Percentiles rank a stretch among this genome's conserved stretches.
Conservation (phyloP, 2,888 invertebrate species). For the Heliconius erato region DNA sequence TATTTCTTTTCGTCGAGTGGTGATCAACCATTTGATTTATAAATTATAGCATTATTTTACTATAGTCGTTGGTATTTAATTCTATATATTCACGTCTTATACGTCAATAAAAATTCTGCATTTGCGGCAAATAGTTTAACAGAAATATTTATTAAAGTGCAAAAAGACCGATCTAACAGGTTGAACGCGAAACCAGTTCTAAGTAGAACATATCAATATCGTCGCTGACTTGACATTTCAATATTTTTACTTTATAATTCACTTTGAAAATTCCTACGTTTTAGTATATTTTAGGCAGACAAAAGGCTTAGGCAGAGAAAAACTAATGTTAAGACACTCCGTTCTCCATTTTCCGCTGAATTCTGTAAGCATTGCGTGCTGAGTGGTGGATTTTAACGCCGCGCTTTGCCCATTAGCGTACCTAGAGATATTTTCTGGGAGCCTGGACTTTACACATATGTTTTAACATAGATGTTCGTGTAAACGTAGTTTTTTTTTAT, state of each 20-base stretch:
- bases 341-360: too few relatives aligned
- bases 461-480: too few relatives aligned
- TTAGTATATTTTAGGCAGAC: too few relatives aligned
- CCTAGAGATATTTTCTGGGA: too few relatives aligned
- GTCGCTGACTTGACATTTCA: constrained; percentile 33
- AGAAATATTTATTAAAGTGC: constrained; percentile 22
- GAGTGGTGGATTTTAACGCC: too few relatives aligned
- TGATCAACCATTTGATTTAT: too few relatives aligned
- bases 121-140: neutral
- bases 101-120: neutral
- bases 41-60: too few relatives aligned
- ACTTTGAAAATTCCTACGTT: neutral
- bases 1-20: neutral
- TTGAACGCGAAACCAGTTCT: constrained; percentile 32
- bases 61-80: neutral
- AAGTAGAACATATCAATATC: constrained; percentile 35
- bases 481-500: too few relatives aligned
- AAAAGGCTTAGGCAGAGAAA: too few relatives aligned
- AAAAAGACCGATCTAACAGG: constrained; percentile 26
- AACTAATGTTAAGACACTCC: neutral
- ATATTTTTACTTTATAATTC: constrained; percentile 22
- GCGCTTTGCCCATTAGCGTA: too few relatives aligned
- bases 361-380: too few relatives aligned
- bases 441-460: too few relatives aligned
- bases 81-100: neutral